These are phyloP conservation scores for Epinotia demarniana DNA, from an alignment of 2,888 invertebrate genomes.

Conservation along the genomic window DNA sequence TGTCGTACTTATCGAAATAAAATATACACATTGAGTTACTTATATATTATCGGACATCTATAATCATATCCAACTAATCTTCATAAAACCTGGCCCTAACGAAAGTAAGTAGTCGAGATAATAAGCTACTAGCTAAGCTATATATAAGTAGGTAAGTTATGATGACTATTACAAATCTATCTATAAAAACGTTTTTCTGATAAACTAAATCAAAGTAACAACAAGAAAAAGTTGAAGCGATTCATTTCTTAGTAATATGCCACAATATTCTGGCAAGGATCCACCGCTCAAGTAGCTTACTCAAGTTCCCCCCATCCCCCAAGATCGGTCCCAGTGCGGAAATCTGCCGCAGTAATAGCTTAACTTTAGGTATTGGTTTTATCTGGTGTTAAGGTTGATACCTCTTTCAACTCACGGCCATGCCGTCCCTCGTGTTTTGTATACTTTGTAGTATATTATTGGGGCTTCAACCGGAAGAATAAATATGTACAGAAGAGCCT, in stretches of 20 bases:
- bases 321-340: not conserved
- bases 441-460: conserved; percentile 16
- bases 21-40: no score
- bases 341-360: conserved; percentile 23
- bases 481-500: not conserved
- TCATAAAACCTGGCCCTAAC: no score
- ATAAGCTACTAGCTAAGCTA: no score
- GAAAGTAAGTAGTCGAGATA: no score
- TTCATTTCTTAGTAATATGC: not conserved
- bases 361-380: conserved; percentile 30
- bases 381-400: conserved; percentile 30
- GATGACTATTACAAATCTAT: no score
- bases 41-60: no score
- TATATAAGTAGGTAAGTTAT: no score
- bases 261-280: conserved; percentile 6
- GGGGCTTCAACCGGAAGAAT: not conserved
- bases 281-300: conserved; percentile 1
- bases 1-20: no score
- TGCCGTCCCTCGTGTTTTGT: conserved; percentile 13
- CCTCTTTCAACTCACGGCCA: conserved; percentile 26
- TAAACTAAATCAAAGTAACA: no score
- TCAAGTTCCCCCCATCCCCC: conserved; percentile 18
- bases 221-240: no score
- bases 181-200: no score
- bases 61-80: no score